A percentile compares a stretch with the other conserved stretches of the same genome.
Conservation (phyloP, 2,888 invertebrate species). For the Cryptocheilus praepositus region DNA sequence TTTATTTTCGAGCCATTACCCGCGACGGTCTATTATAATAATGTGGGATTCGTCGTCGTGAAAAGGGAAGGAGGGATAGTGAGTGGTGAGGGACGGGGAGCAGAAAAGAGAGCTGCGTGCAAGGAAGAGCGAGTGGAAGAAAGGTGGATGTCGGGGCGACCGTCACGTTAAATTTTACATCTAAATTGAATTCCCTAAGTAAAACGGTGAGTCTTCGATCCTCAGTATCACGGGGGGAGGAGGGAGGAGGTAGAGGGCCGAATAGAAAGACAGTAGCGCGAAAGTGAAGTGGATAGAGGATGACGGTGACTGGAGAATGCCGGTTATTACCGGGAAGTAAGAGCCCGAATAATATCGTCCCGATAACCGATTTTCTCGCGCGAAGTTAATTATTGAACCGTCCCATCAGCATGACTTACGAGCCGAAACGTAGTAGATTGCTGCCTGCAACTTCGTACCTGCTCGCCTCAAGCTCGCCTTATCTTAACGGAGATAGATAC, state of each 20-base stretch:
- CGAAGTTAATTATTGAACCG: slow-evolving; percentile 71
- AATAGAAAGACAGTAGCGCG: no score
- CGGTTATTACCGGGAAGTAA: slow-evolving; percentile 55
- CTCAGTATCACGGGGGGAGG: background rate
- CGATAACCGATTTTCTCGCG: slow-evolving; percentile 66
- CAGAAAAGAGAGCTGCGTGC: background rate
- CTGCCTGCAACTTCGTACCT: slow-evolving; percentile 44
- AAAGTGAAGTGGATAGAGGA: background rate
- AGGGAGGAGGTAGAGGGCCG: slow-evolving; percentile 4
- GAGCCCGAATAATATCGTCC: slow-evolving; percentile 61
- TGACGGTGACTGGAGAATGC: slow-evolving; percentile 22
- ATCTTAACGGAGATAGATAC: slow-evolving; percentile 56
- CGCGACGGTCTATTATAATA: slow-evolving; percentile 53
- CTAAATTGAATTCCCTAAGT: slow-evolving; percentile 65
- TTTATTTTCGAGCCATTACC: slow-evolving; percentile 59
- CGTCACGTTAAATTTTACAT: slow-evolving; percentile 59
- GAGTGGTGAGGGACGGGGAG: background rate
- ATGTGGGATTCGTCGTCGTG: slow-evolving; percentile 45
- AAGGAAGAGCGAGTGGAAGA: background rate
- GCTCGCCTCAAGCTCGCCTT: slow-evolving; percentile 46
- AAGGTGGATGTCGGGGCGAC: slow-evolving; percentile 4
- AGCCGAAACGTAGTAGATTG: slow-evolving; percentile 50
- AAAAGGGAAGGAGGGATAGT: slow-evolving; percentile 27
- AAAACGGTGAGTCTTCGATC: slow-evolving; percentile 41
- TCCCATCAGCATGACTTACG: slow-evolving; percentile 67